Base-by-base conservation (phyloP, 2,113 vertebrate genomes). In the Anarhynchus alexandrinus region DNA sequence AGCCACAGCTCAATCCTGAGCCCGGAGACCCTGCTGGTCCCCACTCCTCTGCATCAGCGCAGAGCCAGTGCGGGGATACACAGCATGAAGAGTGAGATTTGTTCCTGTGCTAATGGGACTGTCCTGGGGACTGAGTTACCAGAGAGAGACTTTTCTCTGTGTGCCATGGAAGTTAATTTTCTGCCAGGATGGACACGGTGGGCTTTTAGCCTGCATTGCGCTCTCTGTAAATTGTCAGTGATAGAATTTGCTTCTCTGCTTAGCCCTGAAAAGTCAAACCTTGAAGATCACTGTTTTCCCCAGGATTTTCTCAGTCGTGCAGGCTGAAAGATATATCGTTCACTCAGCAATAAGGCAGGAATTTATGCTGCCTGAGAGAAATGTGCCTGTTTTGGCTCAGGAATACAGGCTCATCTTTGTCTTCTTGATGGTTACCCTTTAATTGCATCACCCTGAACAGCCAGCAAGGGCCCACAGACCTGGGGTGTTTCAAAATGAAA, bases 61-160 rank as follows among this genome's bases (percentile, higher is more conserved):
- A 66, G 11, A 73, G 9, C 11, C 21, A 62, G 6, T 10, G 10
- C 2, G 3, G n/a, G 81, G 42, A 49, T 12, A n/a, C 0, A 2
- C 30, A 47, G n/a, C 26, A 55, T 30, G 45, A 80, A 23, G 25
- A 45, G 38, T 25, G 9, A 54, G 23, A 70, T 27, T 25, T 88
- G 34, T 40, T 57, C 55, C 42, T 62, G 12, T 51, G 40, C 25
- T 54, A 23, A 10, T 1, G 0, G 25, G 34, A 25, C 64, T 29
- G 32, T 62, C 19, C 2, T 43, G 40, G 10, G 11, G 23, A 43
- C 36, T 2, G 5, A 58, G 15, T 11, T 70, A 19, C 10, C 57
- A 34, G 25, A 36, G 5, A 66, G n/a, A 51, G 1, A 12, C 29
- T 55, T 59, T 74, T 34, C 15, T 15, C 18, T 30, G 27, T 65